These are phyloP conservation scores for Temnothorax curvispinosus DNA, from an alignment of 1,140 invertebrate species.

Conservation along the genomic window DNA sequence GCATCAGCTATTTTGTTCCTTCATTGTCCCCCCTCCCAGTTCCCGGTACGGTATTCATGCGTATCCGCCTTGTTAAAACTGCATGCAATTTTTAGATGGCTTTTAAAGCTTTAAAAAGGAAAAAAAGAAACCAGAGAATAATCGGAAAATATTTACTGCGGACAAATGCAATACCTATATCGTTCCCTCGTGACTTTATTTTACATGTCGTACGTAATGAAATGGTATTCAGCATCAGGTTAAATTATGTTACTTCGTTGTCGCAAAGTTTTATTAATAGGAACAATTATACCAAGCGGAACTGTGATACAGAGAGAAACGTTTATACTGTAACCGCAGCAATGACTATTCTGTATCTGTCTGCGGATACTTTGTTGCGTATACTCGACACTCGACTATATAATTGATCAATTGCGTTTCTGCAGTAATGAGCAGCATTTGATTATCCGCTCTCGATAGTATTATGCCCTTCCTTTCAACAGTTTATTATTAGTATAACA, in stretches of 20 bases:
- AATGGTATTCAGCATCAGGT: slow-evolving; percentile 8
- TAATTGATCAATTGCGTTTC: slow-evolving; percentile 74
- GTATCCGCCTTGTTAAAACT: slow-evolving; percentile 14
- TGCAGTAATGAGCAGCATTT: slow-evolving; percentile 72
- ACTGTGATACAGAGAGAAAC: slow-evolving; percentile 35
- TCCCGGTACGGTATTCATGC: slow-evolving; percentile 7
- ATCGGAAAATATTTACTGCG: not conserved
- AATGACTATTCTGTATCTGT: slow-evolving; percentile 23
- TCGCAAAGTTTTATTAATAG: slow-evolving; percentile 55
- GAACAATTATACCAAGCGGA: slow-evolving; percentile 11
- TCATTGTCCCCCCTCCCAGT: slow-evolving; percentile 30
- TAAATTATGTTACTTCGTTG: slow-evolving; percentile 42
- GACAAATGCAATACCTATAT: no score
- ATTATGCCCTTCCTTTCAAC: slow-evolving; percentile 33
- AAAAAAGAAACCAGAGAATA: not conserved
- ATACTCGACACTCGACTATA: slow-evolving; percentile 64
- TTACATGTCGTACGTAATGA: not conserved
- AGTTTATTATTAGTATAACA: slow-evolving; percentile 44
- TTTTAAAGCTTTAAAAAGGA: not conserved
- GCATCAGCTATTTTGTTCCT: slow-evolving; percentile 46
- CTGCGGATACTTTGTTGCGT: slow-evolving; percentile 73
- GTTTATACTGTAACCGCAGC: slow-evolving; percentile 48
- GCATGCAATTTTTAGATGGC: not conserved
- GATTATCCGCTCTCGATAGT: slow-evolving; percentile 63
- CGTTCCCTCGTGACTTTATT: not conserved